Evolutionary conservation across 2,113 vertebrate species (phyloP).

Genomic region (Danionella cerebrum): DNA sequence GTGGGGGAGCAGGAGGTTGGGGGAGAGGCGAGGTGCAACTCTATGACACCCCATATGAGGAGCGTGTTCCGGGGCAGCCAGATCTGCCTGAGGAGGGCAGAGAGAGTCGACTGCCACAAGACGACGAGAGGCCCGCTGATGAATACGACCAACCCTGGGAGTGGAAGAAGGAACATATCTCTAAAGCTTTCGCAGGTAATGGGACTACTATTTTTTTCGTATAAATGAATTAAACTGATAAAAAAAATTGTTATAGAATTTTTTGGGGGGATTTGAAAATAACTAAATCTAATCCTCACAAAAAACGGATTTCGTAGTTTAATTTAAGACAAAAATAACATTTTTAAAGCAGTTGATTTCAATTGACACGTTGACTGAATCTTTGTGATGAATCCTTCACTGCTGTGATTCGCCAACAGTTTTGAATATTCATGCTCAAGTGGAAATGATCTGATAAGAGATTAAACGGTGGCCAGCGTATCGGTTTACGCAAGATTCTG

Average conservation of each 20-base stretch:
- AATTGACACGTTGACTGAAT: too few relatives aligned
- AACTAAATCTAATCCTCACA: too few relatives aligned
- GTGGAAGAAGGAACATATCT: constrained; percentile 88
- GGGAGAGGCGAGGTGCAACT: constrained; percentile 69
- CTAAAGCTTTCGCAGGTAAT: constrained; percentile 85
- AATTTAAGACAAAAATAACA: too few relatives aligned
- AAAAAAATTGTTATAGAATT: too few relatives aligned
- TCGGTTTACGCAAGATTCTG: too few relatives aligned
- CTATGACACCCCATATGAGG: constrained; percentile 91
- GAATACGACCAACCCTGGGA: constrained; percentile 98
- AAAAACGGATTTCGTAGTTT: too few relatives aligned
- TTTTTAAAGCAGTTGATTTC: too few relatives aligned
- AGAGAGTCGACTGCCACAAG: constrained; percentile 87
- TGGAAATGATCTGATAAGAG: too few relatives aligned
- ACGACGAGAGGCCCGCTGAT: constrained; percentile 88
- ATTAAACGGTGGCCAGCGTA: too few relatives aligned
- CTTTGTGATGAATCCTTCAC: too few relatives aligned
- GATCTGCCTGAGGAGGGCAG: constrained; percentile 70
- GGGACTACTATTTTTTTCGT: neutral
- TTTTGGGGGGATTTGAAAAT: neutral
- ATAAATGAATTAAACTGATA: neutral
- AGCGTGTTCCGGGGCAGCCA: constrained; percentile 56
- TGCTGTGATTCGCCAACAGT: too few relatives aligned
- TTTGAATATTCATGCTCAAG: too few relatives aligned
- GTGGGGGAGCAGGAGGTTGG: constrained; percentile 16